phyloP scores from a whole-genome alignment of 2,888 invertebrate genomes.

The Rhagonycha fulva region DNA sequence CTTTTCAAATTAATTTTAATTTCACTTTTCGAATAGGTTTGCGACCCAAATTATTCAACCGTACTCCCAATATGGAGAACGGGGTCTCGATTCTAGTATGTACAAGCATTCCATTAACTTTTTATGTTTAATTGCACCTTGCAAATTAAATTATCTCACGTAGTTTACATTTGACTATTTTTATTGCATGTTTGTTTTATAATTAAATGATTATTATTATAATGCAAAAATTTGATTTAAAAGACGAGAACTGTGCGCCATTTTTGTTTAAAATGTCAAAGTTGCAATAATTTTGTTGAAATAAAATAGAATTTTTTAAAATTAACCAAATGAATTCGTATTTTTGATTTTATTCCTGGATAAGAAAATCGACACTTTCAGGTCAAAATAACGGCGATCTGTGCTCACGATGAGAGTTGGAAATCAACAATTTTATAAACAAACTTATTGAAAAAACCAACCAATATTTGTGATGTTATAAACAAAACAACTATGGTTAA shows the following conservation, averaged over 20 bases:
- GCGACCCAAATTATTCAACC: slow-evolving; percentile 9
- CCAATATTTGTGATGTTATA: too few relatives aligned
- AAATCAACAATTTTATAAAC: too few relatives aligned
- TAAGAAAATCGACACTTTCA: too few relatives aligned
- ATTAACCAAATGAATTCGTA: too few relatives aligned
- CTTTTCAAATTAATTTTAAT: slow-evolving; percentile 7
- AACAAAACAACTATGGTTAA: too few relatives aligned
- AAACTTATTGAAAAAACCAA: too few relatives aligned
- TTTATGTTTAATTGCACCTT: not conserved
- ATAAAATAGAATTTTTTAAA: not conserved
- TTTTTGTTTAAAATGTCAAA: not conserved
- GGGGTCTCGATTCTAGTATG: not conserved
- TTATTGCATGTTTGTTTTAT: not conserved
- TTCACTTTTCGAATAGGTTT: slow-evolving; percentile 18
- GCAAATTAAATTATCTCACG: not conserved
- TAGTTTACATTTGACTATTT: not conserved
- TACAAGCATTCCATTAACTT: slow-evolving; percentile 6
- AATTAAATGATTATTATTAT: not conserved
- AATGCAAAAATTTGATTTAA: not conserved
- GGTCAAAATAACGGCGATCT: too few relatives aligned
- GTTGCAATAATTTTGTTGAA: not conserved
- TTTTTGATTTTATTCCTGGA: too few relatives aligned
- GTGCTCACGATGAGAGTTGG: too few relatives aligned
- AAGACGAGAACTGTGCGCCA: not conserved
- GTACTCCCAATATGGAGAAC: slow-evolving; percentile 6